These are phyloP conservation scores for Mythimna albipuncta DNA, from an alignment of 2,888 invertebrate genomes.

Conservation along the genomic window DNA sequence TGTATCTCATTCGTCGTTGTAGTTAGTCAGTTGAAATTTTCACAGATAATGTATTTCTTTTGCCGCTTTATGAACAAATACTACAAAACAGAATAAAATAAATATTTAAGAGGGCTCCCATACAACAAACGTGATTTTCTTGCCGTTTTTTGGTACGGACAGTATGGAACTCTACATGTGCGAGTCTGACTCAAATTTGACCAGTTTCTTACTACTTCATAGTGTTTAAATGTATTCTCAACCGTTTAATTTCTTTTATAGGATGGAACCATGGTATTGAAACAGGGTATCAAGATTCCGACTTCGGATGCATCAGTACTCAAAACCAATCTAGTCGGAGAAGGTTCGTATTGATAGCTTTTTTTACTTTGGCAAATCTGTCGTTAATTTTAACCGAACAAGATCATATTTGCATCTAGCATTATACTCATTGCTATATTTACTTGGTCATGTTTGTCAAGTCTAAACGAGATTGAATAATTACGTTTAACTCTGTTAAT, in stretches of 20 bases:
- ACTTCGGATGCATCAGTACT: conserved; percentile 72
- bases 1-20: no score
- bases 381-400: neutral
- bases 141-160: no score
- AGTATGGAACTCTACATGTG: no score
- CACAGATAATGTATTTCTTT: no score
- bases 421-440: neutral
- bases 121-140: no score
- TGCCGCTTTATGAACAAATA: no score
- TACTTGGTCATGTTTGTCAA: neutral
- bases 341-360: conserved; percentile 66
- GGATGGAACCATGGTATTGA: conserved; percentile 89
- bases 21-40: no score
- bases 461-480: neutral
- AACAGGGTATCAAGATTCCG: conserved; percentile 86
- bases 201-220: neutral
- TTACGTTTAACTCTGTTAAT: neutral
- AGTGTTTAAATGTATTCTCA: neutral
- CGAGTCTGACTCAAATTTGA: no score
- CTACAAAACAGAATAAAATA: no score
- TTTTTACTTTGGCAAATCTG: neutral
- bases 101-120: no score
- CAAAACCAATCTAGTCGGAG: conserved; percentile 74
- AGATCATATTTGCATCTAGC: neutral
- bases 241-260: conserved; percentile 62